A percentile compares a stretch with the other conserved stretches of the same genome.
Evolutionary conservation across 2,113 vertebrate genomes (phyloP).

Genomic region (Cyphomyrus discorhynchus): DNA sequence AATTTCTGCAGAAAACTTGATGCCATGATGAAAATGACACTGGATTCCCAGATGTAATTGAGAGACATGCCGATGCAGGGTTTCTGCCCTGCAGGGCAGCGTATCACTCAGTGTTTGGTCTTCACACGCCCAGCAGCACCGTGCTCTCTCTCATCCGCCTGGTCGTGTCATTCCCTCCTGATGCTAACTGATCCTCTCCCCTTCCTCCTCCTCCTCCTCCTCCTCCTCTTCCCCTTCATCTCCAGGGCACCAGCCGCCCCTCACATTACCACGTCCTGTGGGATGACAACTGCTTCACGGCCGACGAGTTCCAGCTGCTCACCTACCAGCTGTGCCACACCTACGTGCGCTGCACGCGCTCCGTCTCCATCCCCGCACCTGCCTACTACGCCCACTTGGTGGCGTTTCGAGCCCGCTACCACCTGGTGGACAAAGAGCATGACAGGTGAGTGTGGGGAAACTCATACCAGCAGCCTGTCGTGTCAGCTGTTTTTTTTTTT

Average conservation of each 20-base stretch:
- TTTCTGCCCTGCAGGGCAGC: background rate
- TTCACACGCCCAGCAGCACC: background rate
- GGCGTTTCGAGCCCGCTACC: slow-evolving; percentile 95
- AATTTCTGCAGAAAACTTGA: background rate
- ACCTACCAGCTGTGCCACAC: slow-evolving; percentile 99
- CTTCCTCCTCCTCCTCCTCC: background rate
- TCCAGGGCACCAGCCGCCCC: slow-evolving; percentile 94
- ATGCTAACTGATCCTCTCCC: background rate
- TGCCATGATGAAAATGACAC: background rate
- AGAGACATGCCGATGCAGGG: background rate
- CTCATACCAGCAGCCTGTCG: too few relatives aligned
- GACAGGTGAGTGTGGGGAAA: slow-evolving; percentile 72
- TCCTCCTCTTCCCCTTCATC: background rate
- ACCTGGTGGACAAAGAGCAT: slow-evolving; percentile 99
- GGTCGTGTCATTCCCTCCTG: background rate
- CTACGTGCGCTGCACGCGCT: slow-evolving; percentile 93
- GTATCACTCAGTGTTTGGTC: background rate
- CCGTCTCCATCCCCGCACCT: slow-evolving; percentile 95
- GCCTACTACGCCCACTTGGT: slow-evolving; percentile 97
- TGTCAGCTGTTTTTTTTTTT: too few relatives aligned
- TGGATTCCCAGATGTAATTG: background rate
- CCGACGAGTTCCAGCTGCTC: slow-evolving; percentile 96
- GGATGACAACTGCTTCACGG: slow-evolving; percentile 98
- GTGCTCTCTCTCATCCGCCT: background rate
- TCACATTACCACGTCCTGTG: slow-evolving; percentile 97